phyloP scores from a whole-genome alignment of 2,113 vertebrate genomes.

The Pollimyrus isidori region DNA sequence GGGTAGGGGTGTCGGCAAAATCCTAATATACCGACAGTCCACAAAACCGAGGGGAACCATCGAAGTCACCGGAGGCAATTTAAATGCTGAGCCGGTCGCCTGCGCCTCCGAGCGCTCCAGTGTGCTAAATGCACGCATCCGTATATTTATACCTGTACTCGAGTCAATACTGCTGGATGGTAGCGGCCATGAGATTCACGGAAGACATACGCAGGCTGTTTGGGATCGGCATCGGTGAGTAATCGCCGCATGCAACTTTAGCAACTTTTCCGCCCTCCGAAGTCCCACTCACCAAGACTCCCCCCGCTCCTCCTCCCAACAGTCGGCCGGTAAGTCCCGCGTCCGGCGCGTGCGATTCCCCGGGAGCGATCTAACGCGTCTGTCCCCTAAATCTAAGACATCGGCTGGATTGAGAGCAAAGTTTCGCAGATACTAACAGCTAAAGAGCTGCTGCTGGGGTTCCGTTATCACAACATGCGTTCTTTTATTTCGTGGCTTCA shows the following conservation, averaged over 20 bases:
- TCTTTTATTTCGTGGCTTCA: neutral
- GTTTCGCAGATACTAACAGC: neutral
- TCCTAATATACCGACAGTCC: neutral
- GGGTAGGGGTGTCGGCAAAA: neutral
- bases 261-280: neutral
- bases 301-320: neutral
- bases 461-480: neutral
- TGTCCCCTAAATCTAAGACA: neutral
- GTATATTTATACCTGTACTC: neutral
- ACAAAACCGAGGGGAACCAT: slow-evolving; percentile 12
- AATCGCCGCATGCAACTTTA: neutral
- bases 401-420: neutral
- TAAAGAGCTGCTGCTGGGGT: neutral
- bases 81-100: neutral
- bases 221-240: slow-evolving; percentile 40
- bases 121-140: neutral
- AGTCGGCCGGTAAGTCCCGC: neutral
- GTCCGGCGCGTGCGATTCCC: neutral
- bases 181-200: slow-evolving; percentile 42
- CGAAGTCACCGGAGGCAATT: neutral
- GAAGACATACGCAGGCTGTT: slow-evolving; percentile 40
- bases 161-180: slow-evolving; percentile 23
- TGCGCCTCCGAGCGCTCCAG: slow-evolving; percentile 24
- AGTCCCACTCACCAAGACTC: neutral
- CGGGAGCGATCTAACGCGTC: neutral